Base-by-base conservation (phyloP, 1,140 invertebrate species). In the Oreohelix idahoensis region DNA sequence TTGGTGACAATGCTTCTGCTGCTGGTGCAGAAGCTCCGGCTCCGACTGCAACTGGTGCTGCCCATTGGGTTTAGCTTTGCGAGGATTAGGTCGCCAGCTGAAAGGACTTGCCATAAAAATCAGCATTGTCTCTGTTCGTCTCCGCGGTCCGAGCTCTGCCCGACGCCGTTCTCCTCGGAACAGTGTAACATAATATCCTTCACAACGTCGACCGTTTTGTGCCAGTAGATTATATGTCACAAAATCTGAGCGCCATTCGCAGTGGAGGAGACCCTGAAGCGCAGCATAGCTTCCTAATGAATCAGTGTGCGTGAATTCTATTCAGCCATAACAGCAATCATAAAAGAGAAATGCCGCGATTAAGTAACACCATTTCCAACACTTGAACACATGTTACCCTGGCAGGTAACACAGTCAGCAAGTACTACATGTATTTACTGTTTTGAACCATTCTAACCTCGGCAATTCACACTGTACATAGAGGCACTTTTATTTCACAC, bases 41-140 rank as follows among this genome's bases (percentile, higher is more conserved):
- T 51, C 39, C 29, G 53, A 2, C 13, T 53, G n/a, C 2, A 29
- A 36, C 45, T 23, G 69, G n/a, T 51, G 66, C 11, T 73, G 79
- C 32, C n/a, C 35, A 26, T 26, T 23, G 2, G 42, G 32, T 66
- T 66, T 79, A 15, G 20, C n/a, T 39, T 66, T 42, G 13, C 53
- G 20, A 39, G n/a, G 26, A 26, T 23, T 15, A 45, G 79, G 63
- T 53, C 42, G 79, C 63, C 79, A 42, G 69, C 13, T 29, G 29
- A 71, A 81, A 49, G 63, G 63, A 45, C 39, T 71, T 15, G 79
- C 79, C 79, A 81, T 81, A 81, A 49, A 81, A 71, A 81, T 49
- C 79, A 81, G 66, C 79, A 81, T 81, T 45, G 36, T 79, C 42
- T 53, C 1, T 32, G 63, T 66, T 1, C 5, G 29, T 32, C 8